phyloP scores from a whole-genome alignment of 2,888 invertebrate species.

The Galeopsomyia nigrocyanea region DNA sequence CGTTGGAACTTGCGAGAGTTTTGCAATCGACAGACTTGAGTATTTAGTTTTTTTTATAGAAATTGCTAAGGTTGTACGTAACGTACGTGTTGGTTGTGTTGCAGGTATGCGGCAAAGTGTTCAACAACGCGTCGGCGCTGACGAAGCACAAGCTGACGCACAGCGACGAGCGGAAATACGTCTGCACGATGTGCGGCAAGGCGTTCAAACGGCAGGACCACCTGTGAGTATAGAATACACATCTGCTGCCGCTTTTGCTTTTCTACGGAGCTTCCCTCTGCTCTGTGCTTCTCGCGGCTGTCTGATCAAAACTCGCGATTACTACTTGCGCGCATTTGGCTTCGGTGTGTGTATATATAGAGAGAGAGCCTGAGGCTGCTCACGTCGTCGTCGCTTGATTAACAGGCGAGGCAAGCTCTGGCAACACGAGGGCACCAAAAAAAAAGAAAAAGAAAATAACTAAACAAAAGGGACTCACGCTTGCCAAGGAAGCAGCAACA shows the following conservation, averaged over 20 bases:
- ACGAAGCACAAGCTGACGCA: conserved; percentile 98
- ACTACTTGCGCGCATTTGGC: neutral
- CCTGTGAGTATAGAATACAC: conserved; percentile 80
- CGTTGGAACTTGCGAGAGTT: too few relatives aligned
- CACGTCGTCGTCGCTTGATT: too few relatives aligned
- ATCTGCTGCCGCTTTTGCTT: neutral
- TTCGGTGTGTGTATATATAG: too few relatives aligned
- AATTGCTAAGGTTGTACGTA: neutral
- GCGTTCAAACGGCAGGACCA: conserved; percentile 99
- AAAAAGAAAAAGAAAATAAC: neutral
- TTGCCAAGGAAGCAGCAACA: neutral
- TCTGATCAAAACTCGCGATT: neutral
- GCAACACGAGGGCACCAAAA: neutral
- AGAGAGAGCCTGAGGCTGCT: neutral
- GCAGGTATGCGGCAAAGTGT: conserved; percentile 95
- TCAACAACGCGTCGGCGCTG: conserved; percentile 96
- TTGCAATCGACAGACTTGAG: too few relatives aligned
- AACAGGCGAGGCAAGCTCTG: neutral
- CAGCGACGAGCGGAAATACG: conserved; percentile 97
- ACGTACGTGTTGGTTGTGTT: conserved; percentile 24
- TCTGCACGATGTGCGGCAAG: conserved; percentile 95
- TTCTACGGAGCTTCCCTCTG: too few relatives aligned
- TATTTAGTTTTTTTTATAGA: too few relatives aligned
- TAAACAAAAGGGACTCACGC: neutral
- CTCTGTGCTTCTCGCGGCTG: neutral